Base-by-base conservation (phyloP, 2,888 invertebrate species). In the Proisotoma minuta region DNA sequence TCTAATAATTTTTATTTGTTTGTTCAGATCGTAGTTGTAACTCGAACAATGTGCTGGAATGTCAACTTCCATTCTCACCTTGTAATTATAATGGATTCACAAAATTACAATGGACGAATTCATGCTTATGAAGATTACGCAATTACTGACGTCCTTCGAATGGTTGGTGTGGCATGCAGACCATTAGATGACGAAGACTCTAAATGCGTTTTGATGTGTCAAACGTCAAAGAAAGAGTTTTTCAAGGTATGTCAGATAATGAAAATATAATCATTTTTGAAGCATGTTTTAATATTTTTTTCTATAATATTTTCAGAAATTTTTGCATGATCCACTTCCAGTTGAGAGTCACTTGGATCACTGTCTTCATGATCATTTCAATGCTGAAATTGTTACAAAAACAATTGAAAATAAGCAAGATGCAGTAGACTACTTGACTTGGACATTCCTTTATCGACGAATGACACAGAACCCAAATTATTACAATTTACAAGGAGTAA, bases 331-430 rank as follows among this genome's bases (percentile, higher is more conserved):
- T 77, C 95, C 97, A 1, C 78, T 99, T 60, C 98, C 98, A 0
- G 88, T 98, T 0, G 98, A 98, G 85, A 97, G 96, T 70, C 98
- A 99, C 79, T 81, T 99, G 73, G 98, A 99, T 81, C 98, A 98
- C 76, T 85, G 94, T 67, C 83, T 99, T 2, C 98, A 99, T 78
- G 99, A 99, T 81, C 99, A 99, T 79, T 95, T 99, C 78, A 99
- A 99, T 80, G 99, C 99, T 0, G 99, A 99, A 81, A 96, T 99
- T 60, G 98, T 99, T 0, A 99, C 99, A 0, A 98, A 98, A 79
- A 99, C 98, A 0, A 95, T 99, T 74, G 99, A 99, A 81, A 99
- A 99, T 81, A 99, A 99, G 77, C 99, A 99, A 78, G 99, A 99
- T 77, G 98, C 98, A 0, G 98, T 99, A 0, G 99, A 99, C 82